phyloP scores from a whole-genome alignment of 2,888 invertebrate species.

The Meteorus cinctellus region DNA sequence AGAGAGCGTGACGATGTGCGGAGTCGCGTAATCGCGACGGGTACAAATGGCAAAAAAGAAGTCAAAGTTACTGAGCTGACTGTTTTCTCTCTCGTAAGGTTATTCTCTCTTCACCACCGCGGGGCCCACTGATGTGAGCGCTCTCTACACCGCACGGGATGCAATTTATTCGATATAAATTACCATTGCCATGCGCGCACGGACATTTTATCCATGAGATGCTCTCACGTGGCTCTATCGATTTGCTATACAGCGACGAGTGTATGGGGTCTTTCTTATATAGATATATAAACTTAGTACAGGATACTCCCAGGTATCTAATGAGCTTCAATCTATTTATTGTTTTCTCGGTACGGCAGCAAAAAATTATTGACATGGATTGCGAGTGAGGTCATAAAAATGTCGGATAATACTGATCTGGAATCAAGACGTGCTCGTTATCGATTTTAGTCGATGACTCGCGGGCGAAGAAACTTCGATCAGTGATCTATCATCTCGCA shows the following conservation, averaged over 20 bases:
- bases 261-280: not conserved
- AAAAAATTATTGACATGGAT: constrained; percentile 32
- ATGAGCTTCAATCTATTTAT: constrained; percentile 44
- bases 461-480: not conserved
- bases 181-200: not conserved
- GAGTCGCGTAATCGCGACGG: constrained; percentile 47
- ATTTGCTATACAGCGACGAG: constrained; percentile 18
- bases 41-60: constrained; percentile 32
- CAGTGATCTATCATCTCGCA: not conserved
- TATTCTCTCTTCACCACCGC: constrained; percentile 21
- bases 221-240: constrained; percentile 31
- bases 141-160: constrained; percentile 21
- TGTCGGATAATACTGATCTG: constrained; percentile 32
- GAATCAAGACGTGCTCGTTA: constrained; percentile 36
- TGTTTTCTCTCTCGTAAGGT: not conserved
- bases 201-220: constrained; percentile 23
- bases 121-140: constrained; percentile 4
- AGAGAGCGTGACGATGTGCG: constrained; percentile 47
- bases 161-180: constrained; percentile 53
- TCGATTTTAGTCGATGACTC: constrained; percentile 43
- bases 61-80: not conserved
- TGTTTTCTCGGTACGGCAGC: constrained; percentile 32
- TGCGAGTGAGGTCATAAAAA: constrained; percentile 21
- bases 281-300: not conserved
- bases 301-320: constrained; percentile 23